A percentile compares a stretch with the other conserved stretches of the same genome.
Evolutionary conservation across 1,140 invertebrate species (phyloP).

Genomic region (Chironomus tepperi): DNA sequence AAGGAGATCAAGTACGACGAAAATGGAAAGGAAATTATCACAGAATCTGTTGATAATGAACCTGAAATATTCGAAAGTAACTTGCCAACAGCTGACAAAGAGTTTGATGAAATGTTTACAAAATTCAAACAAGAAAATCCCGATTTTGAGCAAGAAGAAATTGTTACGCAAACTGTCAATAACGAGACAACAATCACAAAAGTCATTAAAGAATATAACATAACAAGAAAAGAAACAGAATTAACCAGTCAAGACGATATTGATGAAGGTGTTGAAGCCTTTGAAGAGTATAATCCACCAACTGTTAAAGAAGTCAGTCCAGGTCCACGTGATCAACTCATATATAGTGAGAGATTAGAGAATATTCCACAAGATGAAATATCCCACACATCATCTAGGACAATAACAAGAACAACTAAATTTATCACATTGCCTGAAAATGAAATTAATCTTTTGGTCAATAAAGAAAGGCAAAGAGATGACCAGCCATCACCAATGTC

Average conservation of each 20-base stretch:
- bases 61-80: constrained; percentile 11
- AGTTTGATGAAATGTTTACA: background rate
- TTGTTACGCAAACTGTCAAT: background rate
- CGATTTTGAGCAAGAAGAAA: background rate
- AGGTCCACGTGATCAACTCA: background rate
- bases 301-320: background rate
- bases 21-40: background rate
- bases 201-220: background rate
- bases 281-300: background rate
- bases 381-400: background rate
- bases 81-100: background rate
- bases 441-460: background rate
- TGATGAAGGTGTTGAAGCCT: background rate
- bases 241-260: background rate
- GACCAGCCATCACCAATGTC: background rate
- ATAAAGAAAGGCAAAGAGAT: too few species aligned
- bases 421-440: background rate
- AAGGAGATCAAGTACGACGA: background rate
- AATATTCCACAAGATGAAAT: background rate
- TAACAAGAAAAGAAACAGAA: background rate
- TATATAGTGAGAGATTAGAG: background rate
- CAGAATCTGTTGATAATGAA: background rate
- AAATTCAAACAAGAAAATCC: constrained; percentile 2
- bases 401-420: background rate
- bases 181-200: background rate